Percentiles rank a stretch among this genome's conserved stretches.
These are phyloP conservation scores for Erebia ligea DNA, from an alignment of 2,888 invertebrate genomes.

Conservation along the genomic window DNA sequence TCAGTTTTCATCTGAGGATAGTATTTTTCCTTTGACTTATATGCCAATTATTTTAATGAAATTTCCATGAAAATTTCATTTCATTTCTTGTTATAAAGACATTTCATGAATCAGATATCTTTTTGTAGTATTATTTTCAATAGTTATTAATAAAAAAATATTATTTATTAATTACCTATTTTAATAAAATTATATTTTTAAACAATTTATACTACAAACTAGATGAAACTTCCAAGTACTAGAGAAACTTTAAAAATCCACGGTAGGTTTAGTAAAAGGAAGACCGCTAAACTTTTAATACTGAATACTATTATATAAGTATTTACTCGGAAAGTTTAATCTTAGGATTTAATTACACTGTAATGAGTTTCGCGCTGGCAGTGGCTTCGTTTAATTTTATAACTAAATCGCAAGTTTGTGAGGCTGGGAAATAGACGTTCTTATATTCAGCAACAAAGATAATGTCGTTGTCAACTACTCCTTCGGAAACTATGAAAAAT, in stretches of 20 bases:
- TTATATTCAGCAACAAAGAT: not conserved
- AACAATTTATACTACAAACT: not conserved
- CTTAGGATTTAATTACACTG: constrained; percentile 17
- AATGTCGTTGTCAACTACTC: not conserved
- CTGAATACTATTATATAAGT: constrained; percentile 14
- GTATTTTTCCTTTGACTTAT: too few relatives aligned
- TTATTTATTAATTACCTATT: too few relatives aligned
- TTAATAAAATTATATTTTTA: too few relatives aligned
- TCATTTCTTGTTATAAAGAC: too few relatives aligned
- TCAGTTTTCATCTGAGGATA: not conserved
- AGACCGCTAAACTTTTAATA: constrained; percentile 2
- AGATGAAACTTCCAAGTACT: not conserved
- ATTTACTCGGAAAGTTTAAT: constrained; percentile 16
- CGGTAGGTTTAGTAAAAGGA: not conserved
- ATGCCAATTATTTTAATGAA: too few relatives aligned
- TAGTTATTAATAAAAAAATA: too few relatives aligned
- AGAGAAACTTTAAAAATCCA: not conserved
- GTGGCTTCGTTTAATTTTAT: constrained; percentile 13
- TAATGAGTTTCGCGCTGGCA: constrained; percentile 12
- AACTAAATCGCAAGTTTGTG: not conserved
- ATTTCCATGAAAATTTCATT: too few relatives aligned
- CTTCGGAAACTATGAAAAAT: too few relatives aligned
- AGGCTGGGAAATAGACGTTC: not conserved
- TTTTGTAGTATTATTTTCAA: too few relatives aligned
- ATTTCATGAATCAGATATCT: too few relatives aligned